A percentile compares a stretch with the other conserved stretches of the same genome.
Evolutionary conservation across 2,113 vertebrate species (phyloP).

Genomic region (Scytalopus superciliaris): DNA sequence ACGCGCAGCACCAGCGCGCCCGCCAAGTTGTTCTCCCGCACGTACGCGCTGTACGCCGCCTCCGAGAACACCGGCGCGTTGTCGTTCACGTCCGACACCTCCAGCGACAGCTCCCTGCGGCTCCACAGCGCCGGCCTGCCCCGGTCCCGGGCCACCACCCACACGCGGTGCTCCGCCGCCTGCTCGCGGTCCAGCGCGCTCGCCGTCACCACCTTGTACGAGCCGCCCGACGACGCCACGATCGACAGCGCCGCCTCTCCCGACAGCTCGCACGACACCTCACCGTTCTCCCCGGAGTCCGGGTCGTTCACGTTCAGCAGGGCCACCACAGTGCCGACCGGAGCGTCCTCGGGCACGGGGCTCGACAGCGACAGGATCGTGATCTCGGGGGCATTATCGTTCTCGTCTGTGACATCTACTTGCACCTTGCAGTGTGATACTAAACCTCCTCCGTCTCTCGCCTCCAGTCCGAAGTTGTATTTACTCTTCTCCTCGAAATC

Average conservation of each 20-base stretch:
- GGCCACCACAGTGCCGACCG: fast-evolving
- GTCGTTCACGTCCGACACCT: background rate
- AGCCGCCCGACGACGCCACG: background rate
- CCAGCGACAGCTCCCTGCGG: background rate
- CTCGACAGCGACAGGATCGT: fast-evolving
- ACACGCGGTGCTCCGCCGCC: background rate
- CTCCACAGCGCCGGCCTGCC: background rate
- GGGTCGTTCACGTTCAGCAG: fast-evolving
- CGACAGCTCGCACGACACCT: background rate
- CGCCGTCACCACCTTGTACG: constrained; percentile 63
- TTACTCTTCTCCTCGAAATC: too few relatives aligned
- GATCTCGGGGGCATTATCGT: background rate
- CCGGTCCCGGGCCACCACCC: background rate
- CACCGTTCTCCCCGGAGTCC: background rate
- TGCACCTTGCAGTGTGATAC: too few relatives aligned
- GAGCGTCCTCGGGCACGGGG: fast-evolving
- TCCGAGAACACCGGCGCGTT: background rate
- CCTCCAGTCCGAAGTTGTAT: constrained; percentile 29
- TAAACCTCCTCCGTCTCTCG: constrained; percentile 74
- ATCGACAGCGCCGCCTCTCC: constrained; percentile 22
- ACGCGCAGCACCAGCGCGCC: background rate
- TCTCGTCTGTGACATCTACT: too few relatives aligned
- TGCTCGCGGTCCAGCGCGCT: background rate
- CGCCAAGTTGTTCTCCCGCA: background rate
- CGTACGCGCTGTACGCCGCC: background rate